phyloP scores from a whole-genome alignment of 2,113 vertebrate species.

The Hyaena hyaena region DNA sequence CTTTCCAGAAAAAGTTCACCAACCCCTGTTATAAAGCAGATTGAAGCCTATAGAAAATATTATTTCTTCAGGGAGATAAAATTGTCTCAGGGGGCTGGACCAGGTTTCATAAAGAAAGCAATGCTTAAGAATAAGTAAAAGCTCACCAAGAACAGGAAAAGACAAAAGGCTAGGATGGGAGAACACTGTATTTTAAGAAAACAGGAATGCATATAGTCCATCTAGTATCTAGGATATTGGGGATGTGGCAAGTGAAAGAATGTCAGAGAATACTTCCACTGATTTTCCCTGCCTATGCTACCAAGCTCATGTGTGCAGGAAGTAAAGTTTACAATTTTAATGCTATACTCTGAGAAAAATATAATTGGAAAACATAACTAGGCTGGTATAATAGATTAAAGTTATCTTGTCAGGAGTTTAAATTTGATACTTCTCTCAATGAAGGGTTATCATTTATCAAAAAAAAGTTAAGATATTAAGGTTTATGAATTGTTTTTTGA shows the following conservation, averaged over 20 bases:
- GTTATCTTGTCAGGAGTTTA: neutral
- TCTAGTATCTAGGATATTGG: neutral
- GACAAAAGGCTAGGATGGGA: neutral
- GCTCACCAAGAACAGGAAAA: neutral
- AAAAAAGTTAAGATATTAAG: conserved; percentile 44
- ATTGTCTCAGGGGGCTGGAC: neutral
- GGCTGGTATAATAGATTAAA: neutral
- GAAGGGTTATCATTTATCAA: neutral
- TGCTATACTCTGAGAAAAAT: neutral
- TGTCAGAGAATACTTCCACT: neutral
- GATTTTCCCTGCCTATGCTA: neutral
- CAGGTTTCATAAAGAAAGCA: neutral
- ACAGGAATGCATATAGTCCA: neutral
- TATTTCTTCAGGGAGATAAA: neutral
- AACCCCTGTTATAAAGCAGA: neutral
- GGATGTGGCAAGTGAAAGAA: neutral
- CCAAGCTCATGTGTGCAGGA: neutral
- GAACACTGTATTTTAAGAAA: neutral
- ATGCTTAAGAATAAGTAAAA: neutral
- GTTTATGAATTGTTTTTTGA: neutral
- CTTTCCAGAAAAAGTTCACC: neutral
- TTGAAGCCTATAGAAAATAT: neutral
- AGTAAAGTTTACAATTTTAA: neutral
- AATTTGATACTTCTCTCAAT: neutral
- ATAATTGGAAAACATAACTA: neutral